These are phyloP conservation scores for Tetranychus truncatus DNA, from an alignment of 2,888 invertebrate species.

Conservation along the genomic window DNA sequence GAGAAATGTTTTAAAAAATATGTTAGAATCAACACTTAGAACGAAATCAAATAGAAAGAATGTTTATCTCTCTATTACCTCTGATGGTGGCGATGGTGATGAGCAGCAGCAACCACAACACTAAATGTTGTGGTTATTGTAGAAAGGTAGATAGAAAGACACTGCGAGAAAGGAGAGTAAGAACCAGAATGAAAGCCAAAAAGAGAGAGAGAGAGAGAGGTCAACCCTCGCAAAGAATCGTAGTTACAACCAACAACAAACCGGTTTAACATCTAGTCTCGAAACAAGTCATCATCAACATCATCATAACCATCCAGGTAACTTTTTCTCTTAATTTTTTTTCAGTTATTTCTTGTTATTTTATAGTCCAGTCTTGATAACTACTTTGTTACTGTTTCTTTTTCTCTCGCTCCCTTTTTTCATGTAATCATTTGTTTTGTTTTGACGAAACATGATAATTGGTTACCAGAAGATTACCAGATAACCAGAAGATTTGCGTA, in stretches of 20 bases:
- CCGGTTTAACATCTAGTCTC: not conserved
- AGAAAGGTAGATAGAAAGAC: not conserved
- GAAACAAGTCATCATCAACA: not conserved
- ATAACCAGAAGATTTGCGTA: too few relatives aligned
- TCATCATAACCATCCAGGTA: not conserved
- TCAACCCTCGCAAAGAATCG: conserved; percentile 1
- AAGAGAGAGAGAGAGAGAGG: not conserved
- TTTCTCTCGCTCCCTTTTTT: not conserved
- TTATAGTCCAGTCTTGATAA: not conserved
- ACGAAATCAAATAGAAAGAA: not conserved
- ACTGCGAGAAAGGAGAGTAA: too few relatives aligned
- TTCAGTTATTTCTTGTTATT: not conserved
- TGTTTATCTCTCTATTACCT: not conserved
- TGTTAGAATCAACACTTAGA: not conserved
- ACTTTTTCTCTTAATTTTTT: not conserved
- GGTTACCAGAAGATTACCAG: too few relatives aligned
- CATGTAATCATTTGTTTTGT: too few relatives aligned
- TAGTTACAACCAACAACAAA: not conserved
- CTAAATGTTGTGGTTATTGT: not conserved
- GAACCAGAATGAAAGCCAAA: not conserved
- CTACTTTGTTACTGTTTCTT: not conserved
- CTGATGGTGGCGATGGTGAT: not conserved
- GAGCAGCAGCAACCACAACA: not conserved
- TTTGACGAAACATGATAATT: too few relatives aligned
- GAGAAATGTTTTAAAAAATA: too few relatives aligned